Evolutionary conservation across 2,797 vertebrate genomes (phyloP).

Genomic region (Myotis findleyi): DNA sequence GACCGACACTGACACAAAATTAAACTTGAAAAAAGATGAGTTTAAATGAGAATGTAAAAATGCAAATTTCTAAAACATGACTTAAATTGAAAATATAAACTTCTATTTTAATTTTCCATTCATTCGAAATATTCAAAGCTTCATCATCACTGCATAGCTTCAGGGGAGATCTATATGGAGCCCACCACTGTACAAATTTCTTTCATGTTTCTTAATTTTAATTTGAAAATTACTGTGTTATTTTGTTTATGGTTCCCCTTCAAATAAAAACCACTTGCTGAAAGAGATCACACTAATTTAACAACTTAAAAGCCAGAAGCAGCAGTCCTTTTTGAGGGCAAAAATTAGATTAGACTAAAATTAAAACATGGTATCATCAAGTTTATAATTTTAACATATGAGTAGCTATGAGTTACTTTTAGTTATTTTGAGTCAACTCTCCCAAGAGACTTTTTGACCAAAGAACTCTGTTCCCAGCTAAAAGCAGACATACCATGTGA

Average conservation of each 20-base stretch:
- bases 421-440: conserved; percentile 80
- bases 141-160: not conserved
- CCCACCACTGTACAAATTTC: not conserved
- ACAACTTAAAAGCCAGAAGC: conserved; percentile 14
- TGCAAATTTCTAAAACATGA: not conserved
- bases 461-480: conserved; percentile 62
- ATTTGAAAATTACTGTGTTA: not conserved
- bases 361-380: conserved; percentile 52
- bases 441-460: conserved; percentile 44
- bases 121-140: conserved; percentile 32
- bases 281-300: conserved; percentile 39
- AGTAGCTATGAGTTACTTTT: conserved; percentile 70
- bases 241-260: conserved; percentile 17
- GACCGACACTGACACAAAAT: not conserved
- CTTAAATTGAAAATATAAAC: conserved; percentile 28
- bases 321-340: not conserved
- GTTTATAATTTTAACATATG: conserved; percentile 27
- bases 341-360: conserved; percentile 52
- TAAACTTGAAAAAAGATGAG: not conserved
- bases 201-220: conserved; percentile 19
- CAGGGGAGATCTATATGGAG: not conserved
- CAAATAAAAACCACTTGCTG: conserved; percentile 35
- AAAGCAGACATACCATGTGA: conserved; percentile 60
- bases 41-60: conserved; percentile 47
- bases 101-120: conserved; percentile 35